Evolutionary conservation across 2,888 invertebrate genomes (phyloP), one percentile per base, ranked within the genome.

Genomic region (Caenorhabditis imperialis): DNA sequence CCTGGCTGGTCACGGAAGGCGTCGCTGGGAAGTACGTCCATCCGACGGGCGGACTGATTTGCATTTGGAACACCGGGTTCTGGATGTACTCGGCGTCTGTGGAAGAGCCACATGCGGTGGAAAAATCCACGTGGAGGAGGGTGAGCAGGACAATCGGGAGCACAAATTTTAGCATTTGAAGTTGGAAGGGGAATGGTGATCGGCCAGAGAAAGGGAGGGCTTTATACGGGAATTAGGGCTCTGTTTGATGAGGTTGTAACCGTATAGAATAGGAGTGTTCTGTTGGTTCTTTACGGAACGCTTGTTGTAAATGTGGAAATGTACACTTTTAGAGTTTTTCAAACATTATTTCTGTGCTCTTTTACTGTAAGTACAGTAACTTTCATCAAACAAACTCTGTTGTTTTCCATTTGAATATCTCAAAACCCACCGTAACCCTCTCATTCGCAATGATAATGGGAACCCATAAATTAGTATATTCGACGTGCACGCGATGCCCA

Each of bases 21-120:
- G 72, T 65, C 10, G 69, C 16, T 8, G 82, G 81, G 57, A 82
- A 82, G 45, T 75, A 82, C 1, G 82, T 81, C 82, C 82, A 83
- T 20, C 80, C 79, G 20, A 83, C 75, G 8, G 82, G 78, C 1
- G 82, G 82, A 30, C 75, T 75, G n/a, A 83, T 67, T 38, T 80
- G 62, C 81, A 81, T 78, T n/a, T 65, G 60, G 75, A 83, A 81
- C 10, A 77, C 78, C 3, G 82, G 82, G 47, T 78, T 77, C 40
- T 74, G 54, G 27, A 82, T 72, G 53, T 69, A 78, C 42, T 78
- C 77, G 44, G 76, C 69, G 33, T 79, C 79, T 16, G 74, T 63
- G 3, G 58, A 63, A 42, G 74, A 72, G 47, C 70, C 70, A 35
- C 70, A 70, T 1, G 70, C 27, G 3, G n/a, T 42, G 6, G 55